phyloP scores from a whole-genome alignment of 2,888 invertebrate genomes.

The Diabrotica balteata region DNA sequence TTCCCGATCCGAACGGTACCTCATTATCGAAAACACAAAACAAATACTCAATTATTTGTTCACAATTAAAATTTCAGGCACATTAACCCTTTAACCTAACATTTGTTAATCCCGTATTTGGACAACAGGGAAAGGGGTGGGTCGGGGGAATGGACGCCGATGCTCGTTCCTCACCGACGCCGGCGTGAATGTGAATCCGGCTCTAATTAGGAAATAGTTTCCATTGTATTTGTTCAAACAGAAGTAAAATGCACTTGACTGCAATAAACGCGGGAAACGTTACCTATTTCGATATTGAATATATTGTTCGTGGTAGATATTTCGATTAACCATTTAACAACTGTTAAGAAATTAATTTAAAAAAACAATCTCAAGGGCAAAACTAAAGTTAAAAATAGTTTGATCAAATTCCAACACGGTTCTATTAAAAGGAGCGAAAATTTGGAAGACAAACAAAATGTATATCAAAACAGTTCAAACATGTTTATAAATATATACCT shows the following conservation, averaged over 20 bases:
- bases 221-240: slow-evolving; percentile 24
- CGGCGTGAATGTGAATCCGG: background rate
- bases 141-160: background rate
- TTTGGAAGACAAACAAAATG: no score
- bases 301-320: no score
- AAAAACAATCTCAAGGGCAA: no score
- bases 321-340: no score
- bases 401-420: no score
- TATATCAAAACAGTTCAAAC: no score
- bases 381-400: no score
- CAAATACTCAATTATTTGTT: slow-evolving; percentile 58
- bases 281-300: background rate
- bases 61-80: slow-evolving; percentile 63
- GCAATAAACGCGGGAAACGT: slow-evolving; percentile 13
- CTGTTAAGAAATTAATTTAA: no score
- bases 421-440: no score
- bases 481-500: no score
- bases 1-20: slow-evolving; percentile 25
- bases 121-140: slow-evolving; percentile 34
- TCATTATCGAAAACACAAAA: slow-evolving; percentile 50
- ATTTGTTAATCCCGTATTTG: slow-evolving; percentile 55
- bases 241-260: slow-evolving; percentile 17
- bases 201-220: slow-evolving; percentile 30
- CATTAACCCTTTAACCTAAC: slow-evolving; percentile 59
- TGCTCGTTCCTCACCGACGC: slow-evolving; percentile 1